phyloP scores from a whole-genome alignment of 2,888 invertebrate species.

The Orthosia incerta region DNA sequence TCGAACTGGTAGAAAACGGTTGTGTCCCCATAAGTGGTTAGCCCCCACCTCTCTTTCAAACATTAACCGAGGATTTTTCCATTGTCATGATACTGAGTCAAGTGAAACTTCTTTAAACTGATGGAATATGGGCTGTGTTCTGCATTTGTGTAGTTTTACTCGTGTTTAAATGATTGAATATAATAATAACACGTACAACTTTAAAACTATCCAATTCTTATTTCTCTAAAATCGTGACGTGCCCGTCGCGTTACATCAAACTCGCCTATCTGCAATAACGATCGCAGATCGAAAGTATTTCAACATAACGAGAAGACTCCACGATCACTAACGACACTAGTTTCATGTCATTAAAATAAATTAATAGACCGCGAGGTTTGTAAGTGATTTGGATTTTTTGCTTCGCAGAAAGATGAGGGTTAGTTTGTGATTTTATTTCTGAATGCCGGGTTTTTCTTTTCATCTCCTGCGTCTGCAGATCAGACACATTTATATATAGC shows the following conservation, averaged over 20 bases:
- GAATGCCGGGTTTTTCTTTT: neutral
- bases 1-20: too few species aligned
- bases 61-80: too few species aligned
- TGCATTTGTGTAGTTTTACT: too few species aligned
- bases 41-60: too few species aligned
- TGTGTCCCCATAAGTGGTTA: too few species aligned
- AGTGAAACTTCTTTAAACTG: too few species aligned
- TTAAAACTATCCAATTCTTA: neutral
- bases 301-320: slow-evolving; percentile 74
- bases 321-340: slow-evolving; percentile 61
- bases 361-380: slow-evolving; percentile 51
- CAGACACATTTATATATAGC: too few species aligned
- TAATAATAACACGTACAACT: neutral
- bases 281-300: slow-evolving; percentile 69
- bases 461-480: neutral
- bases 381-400: slow-evolving; percentile 39
- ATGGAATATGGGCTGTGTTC: too few species aligned
- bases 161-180: too few species aligned
- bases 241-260: slow-evolving; percentile 41
- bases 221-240: slow-evolving; percentile 46
- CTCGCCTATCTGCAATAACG: slow-evolving; percentile 27
- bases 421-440: neutral
- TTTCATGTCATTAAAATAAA: slow-evolving; percentile 60
- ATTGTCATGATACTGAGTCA: too few species aligned
- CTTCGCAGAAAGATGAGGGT: neutral